phyloP scores from a whole-genome alignment of 2,888 invertebrate genomes.

The Drosophila nigricruria region DNA sequence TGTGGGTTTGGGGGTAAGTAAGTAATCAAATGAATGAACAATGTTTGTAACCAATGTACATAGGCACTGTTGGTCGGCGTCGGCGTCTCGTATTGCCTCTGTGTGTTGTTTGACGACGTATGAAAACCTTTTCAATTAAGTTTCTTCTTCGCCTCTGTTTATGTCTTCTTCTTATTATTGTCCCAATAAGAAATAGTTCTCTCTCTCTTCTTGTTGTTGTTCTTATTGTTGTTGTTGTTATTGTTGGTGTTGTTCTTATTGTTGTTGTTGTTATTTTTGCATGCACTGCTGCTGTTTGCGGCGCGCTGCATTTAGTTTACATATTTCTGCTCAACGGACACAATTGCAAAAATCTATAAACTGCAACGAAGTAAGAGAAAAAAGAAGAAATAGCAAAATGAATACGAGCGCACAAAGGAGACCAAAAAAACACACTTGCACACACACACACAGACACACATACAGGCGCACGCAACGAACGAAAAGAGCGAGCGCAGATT shows the following conservation, averaged over 20 bases:
- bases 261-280: slow-evolving; percentile 41
- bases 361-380: slow-evolving; percentile 76
- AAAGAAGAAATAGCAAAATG: slow-evolving; percentile 63
- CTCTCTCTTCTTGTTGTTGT: background rate
- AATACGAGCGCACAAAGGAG: slow-evolving; percentile 68
- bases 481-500: slow-evolving; percentile 55
- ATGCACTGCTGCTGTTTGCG: slow-evolving; percentile 63
- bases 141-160: slow-evolving; percentile 26
- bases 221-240: slow-evolving; percentile 23
- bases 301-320: slow-evolving; percentile 77
- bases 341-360: slow-evolving; percentile 83
- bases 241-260: slow-evolving; percentile 40
- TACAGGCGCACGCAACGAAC: slow-evolving; percentile 46
- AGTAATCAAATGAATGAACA: slow-evolving; percentile 45
- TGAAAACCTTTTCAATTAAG: slow-evolving; percentile 35
- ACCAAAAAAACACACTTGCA: slow-evolving; percentile 58
- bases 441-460: slow-evolving; percentile 38
- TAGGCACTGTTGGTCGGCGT: slow-evolving; percentile 76
- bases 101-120: slow-evolving; percentile 24
- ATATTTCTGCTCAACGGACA: slow-evolving; percentile 78
- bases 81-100: slow-evolving; percentile 27
- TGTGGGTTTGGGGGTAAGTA: slow-evolving; percentile 18
- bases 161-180: slow-evolving; percentile 35
- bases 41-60: slow-evolving; percentile 55
- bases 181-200: slow-evolving; percentile 53